Evolutionary conservation across 2,888 invertebrate species (phyloP).

Genomic region (Heliconius ethilla): DNA sequence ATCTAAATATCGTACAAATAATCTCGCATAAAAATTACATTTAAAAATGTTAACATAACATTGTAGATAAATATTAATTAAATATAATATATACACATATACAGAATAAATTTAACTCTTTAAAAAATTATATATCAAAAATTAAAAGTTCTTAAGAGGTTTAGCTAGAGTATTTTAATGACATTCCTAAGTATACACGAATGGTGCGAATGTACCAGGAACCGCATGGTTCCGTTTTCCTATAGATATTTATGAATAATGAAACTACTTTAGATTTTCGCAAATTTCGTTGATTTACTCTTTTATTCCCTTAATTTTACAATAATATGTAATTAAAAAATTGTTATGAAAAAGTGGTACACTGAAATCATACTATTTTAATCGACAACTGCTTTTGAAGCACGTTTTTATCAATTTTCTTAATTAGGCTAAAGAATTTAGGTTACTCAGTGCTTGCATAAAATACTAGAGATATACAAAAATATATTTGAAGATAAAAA

Average conservation of each 20-base stretch:
- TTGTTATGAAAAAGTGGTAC: not conserved
- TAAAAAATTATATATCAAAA: not conserved
- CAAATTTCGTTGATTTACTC: not conserved
- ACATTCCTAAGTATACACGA: conserved; percentile 22
- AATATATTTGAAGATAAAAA: not conserved
- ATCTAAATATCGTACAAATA: too few species aligned
- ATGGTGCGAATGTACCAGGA: conserved; percentile 46
- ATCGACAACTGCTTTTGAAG: not conserved
- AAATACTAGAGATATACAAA: not conserved
- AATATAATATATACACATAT: too few species aligned
- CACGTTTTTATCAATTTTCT: not conserved
- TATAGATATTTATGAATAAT: not conserved
- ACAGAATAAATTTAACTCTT: too few species aligned
- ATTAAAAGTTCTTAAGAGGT: not conserved
- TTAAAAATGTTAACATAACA: too few species aligned
- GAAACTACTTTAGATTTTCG: conserved; percentile 3
- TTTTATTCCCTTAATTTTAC: too few species aligned
- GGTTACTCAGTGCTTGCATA: not conserved
- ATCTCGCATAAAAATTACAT: too few species aligned
- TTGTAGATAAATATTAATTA: too few species aligned
- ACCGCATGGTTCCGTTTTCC: conserved; percentile 29
- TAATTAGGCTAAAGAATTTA: conserved; percentile 16
- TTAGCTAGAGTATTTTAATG: conserved; percentile 3
- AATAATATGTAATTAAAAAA: not conserved
- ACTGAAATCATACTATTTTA: not conserved